Evolutionary conservation across 2,113 vertebrate species (phyloP).

Genomic region (Macheiramphus alcinus): DNA sequence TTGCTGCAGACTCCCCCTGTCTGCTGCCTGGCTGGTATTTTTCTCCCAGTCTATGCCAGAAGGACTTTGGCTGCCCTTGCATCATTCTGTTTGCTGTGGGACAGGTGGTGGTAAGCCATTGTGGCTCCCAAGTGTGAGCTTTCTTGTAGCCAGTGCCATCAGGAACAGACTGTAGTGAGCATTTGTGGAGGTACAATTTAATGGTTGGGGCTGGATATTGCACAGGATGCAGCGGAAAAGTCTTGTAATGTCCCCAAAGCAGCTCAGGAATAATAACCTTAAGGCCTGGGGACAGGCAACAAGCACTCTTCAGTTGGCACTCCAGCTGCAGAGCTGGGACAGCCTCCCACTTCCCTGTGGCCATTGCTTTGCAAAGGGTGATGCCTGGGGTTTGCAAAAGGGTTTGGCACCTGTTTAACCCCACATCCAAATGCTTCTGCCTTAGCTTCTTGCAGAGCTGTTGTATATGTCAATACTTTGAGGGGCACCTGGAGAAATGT

Average conservation of each 20-base stretch:
- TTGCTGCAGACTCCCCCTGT: not conserved
- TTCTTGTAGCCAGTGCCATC: not conserved
- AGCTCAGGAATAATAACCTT: not conserved
- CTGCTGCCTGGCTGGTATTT: not conserved
- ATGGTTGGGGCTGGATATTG: not conserved
- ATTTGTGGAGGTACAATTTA: not conserved
- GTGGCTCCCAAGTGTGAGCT: not conserved
- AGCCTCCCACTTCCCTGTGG: not conserved
- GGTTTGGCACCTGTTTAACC: not conserved
- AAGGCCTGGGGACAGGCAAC: not conserved
- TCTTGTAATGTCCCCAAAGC: not conserved
- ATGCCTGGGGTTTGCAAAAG: not conserved
- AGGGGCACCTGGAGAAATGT: not conserved
- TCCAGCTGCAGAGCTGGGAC: not conserved
- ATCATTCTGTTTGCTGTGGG: not conserved
- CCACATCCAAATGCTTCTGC: not conserved
- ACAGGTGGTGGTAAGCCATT: not conserved
- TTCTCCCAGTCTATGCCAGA: not conserved
- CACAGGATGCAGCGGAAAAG: not conserved
- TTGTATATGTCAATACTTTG: fast-evolving
- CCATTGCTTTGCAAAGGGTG: not conserved
- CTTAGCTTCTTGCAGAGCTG: not conserved
- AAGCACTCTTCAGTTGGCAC: not conserved
- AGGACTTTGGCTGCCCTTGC: slow-evolving; percentile 6
- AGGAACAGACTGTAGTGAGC: not conserved